Base-by-base conservation (phyloP, 2,888 invertebrate genomes). In the Tenthredo scrophulariae region DNA sequence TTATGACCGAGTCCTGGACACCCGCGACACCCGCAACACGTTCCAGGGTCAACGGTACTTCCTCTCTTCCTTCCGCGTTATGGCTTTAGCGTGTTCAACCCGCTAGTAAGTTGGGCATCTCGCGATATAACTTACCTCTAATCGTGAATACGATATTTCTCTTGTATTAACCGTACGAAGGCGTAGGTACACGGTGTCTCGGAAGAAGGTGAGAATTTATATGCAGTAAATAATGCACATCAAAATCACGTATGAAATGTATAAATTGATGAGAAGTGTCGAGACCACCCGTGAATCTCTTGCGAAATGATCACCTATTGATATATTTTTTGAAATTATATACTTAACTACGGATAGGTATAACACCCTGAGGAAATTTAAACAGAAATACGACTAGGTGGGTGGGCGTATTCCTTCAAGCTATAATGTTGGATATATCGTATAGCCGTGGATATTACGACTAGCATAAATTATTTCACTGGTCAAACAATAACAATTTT, bases 1-100 rank as follows among this genome's bases (percentile, higher is more conserved):
- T 87, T 89, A 85, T 92, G 92, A 92, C 91, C 92, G 92, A 92
- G 91, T 91, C 90, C 86, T 90, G 87, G 87, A 88, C 88, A 88
- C 88, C 29, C 26, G 46, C 88, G 86, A 89, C 90, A 88, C 91
- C 91, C 67, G 83, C 83, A 89, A 91, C 91, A 91, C 91, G 89
- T 89, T 86, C 88, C 88, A 85, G 87, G 87, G 88, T 89, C 86
- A 90, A 91, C 92, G 92, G 92, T 91, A 91, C 91, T 90, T 90
- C 90, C 90, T 90, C 91, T 89, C 89, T 92, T 91, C 91, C 92
- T 92, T 92, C 91, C 91, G 91, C 90, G 91, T 80, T 80, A 80
- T 65, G 62, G 62, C 58, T 13, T 15, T 62, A 22, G 26, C 80
- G 50, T 46, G 72, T 74, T 74, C 43, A 74, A 26, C 33, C 33